Base-by-base conservation (phyloP, 2,797 vertebrate species). In the Manis crassicaudata region DNA sequence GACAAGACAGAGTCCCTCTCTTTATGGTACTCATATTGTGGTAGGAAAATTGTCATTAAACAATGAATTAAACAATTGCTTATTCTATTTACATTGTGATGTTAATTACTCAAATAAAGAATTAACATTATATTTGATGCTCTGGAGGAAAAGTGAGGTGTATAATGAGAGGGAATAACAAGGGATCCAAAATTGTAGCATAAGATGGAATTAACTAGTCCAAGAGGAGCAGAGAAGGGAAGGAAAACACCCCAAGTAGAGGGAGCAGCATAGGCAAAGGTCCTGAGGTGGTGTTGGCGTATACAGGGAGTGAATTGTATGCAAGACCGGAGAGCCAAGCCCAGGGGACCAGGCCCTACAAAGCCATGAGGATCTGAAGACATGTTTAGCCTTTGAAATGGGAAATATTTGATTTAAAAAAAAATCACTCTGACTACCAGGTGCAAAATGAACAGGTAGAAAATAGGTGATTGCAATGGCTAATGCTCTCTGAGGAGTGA, bases 261-360 rank as follows among this genome's bases (percentile, higher is more conserved):
- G 37, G 32, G 29, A 17, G 13, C 2, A 18, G 75, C 43, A 14
- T 25, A 13, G 4, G 27, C 67, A 63, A 85, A 70, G 40, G 54
- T 37, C 43, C 35, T 54, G 40, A 37, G 46, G 35, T 62, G 3
- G 2, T 27, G 3, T 43, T 13, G 54, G 72, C 13, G 7, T 75
- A 6, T 6, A 7, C 12, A 14, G 43, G 9, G 2, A 50, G 12
- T 32, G 27, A 46, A 20, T 25, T 4, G 13, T 7, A 25, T 1
- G 52, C n/a, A 27, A 56, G 40, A 11, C 43, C 18, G 20, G n/a
- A 32, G 27, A 75, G 8, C 58, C n/a, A 54, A 63, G 27, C 4
- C 46, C 60, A 7, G 52, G 2, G 37, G n/a, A 7, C 54, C 18
- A 27, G 25, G 18, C 27, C 43, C 21, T 88, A 35, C 12, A 20